phyloP scores from a whole-genome alignment of 2,888 invertebrate genomes.

The Meteorus colon region DNA sequence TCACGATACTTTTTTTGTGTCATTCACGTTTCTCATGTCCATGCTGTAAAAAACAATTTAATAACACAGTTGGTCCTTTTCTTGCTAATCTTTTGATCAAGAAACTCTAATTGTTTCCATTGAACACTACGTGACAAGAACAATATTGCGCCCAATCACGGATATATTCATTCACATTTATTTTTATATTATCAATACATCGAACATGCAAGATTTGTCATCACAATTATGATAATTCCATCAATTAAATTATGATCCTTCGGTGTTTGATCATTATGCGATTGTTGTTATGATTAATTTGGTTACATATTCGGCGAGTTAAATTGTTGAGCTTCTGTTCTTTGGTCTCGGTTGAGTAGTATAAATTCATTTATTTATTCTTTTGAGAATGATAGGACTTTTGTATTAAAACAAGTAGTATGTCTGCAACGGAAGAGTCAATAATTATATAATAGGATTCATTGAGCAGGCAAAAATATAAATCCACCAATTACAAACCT shows the following conservation, averaged over 20 bases:
- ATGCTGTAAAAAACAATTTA: neutral
- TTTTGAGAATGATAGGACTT: conserved; percentile 19
- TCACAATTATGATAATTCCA: conserved; percentile 38
- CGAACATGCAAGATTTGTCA: conserved; percentile 41
- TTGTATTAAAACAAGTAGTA: conserved; percentile 62
- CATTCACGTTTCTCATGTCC: neutral
- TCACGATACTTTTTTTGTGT: neutral
- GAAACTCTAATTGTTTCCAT: neutral
- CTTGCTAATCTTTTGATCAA: neutral
- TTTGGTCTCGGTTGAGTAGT: neutral
- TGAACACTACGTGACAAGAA: neutral
- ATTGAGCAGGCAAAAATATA: neutral
- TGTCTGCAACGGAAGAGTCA: conserved; percentile 57
- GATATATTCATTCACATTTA: neutral
- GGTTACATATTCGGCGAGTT: conserved; percentile 49
- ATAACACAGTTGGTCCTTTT: neutral
- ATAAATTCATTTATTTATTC: neutral
- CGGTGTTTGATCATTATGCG: neutral
- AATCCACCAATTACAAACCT: conserved; percentile 54
- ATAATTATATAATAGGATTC: neutral
- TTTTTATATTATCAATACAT: conserved; percentile 42
- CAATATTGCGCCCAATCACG: neutral
- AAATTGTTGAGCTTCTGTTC: conserved; percentile 43
- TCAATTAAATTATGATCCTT: conserved; percentile 14
- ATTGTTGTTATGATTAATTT: conserved; percentile 17